These are phyloP conservation scores for Melanotaenia trifasciata DNA, from an alignment of 2,797 vertebrate species.

Conservation along the genomic window DNA sequence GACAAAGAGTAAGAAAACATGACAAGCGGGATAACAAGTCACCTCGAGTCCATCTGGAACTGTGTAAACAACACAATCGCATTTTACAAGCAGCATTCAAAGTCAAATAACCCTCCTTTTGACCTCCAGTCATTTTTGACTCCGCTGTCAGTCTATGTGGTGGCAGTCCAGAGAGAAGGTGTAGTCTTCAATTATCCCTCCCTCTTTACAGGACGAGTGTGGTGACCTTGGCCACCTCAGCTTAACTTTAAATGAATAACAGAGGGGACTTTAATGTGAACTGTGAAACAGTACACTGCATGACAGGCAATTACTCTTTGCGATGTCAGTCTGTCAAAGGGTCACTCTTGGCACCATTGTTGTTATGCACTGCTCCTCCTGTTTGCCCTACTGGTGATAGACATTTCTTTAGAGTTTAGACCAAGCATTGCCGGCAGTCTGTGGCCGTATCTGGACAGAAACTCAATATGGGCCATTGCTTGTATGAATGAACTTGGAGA, in stretches of 20 bases:
- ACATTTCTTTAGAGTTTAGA: slow-evolving; percentile 75
- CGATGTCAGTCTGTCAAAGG: slow-evolving; percentile 74
- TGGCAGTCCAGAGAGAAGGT: slow-evolving; percentile 52
- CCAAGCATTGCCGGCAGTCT: slow-evolving; percentile 55
- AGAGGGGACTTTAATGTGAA: slow-evolving; percentile 69
- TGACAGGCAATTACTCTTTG: slow-evolving; percentile 82
- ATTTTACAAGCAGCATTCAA: slow-evolving; percentile 41
- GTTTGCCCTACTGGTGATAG: slow-evolving; percentile 66
- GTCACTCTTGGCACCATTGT: slow-evolving; percentile 74
- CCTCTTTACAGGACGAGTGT: slow-evolving; percentile 61
- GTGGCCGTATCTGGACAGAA: slow-evolving; percentile 71
- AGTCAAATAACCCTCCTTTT: slow-evolving; percentile 48
- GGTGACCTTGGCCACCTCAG: slow-evolving; percentile 64
- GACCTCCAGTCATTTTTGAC: slow-evolving; percentile 48
- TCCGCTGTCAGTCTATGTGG: slow-evolving; percentile 44
- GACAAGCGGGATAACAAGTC: slow-evolving; percentile 40
- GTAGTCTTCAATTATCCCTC: slow-evolving; percentile 69
- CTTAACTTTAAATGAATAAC: slow-evolving; percentile 71
- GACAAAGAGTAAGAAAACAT: slow-evolving; percentile 24
- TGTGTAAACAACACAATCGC: slow-evolving; percentile 33
- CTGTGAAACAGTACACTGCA: slow-evolving; percentile 70
- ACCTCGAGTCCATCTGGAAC: slow-evolving; percentile 10
- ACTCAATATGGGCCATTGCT: slow-evolving; percentile 68
- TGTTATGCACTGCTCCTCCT: slow-evolving; percentile 63
- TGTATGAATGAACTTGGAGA: slow-evolving; percentile 62